Evolutionary conservation across 2,888 invertebrate species (phyloP).

Genomic region (Pachliopta kotzebuea): DNA sequence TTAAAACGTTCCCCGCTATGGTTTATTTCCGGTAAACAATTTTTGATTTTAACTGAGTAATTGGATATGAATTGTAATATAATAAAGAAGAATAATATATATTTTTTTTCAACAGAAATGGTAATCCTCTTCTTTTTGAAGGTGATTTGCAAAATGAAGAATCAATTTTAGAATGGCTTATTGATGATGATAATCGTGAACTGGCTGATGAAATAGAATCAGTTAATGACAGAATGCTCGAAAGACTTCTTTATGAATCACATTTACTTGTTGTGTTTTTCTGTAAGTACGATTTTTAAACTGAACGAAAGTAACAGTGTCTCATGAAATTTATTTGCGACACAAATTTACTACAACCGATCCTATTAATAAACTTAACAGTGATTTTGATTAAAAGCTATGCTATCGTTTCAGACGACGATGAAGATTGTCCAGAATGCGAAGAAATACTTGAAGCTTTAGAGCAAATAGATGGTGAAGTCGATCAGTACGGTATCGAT

Average conservation of each 20-base stretch:
- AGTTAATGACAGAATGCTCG: slow-evolving; percentile 94
- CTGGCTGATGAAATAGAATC: slow-evolving; percentile 96
- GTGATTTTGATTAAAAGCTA: background rate
- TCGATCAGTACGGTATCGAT: slow-evolving; percentile 95
- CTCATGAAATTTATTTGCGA: background rate
- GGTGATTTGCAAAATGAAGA: slow-evolving; percentile 96
- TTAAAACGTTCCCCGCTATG: slow-evolving; percentile 95
- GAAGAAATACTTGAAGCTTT: slow-evolving; percentile 93
- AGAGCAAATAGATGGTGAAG: slow-evolving; percentile 97
- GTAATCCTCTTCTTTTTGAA: slow-evolving; percentile 93
- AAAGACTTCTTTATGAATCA: slow-evolving; percentile 90
- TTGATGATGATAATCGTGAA: slow-evolving; percentile 96
- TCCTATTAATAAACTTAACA: background rate
- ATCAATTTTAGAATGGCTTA: slow-evolving; percentile 94
- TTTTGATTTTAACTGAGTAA: background rate
- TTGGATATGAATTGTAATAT: background rate
- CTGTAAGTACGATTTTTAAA: slow-evolving; percentile 83
- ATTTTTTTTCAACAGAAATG: slow-evolving; percentile 83
- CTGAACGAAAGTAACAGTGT: no score
- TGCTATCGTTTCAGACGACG: slow-evolving; percentile 79
- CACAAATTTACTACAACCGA: no score
- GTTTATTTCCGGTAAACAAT: slow-evolving; percentile 89
- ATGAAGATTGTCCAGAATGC: slow-evolving; percentile 95
- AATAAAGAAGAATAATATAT: background rate
- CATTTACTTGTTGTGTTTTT: slow-evolving; percentile 95